phyloP scores from a whole-genome alignment of 2,797 vertebrate genomes.

The Chelidonichthys spinosus region DNA sequence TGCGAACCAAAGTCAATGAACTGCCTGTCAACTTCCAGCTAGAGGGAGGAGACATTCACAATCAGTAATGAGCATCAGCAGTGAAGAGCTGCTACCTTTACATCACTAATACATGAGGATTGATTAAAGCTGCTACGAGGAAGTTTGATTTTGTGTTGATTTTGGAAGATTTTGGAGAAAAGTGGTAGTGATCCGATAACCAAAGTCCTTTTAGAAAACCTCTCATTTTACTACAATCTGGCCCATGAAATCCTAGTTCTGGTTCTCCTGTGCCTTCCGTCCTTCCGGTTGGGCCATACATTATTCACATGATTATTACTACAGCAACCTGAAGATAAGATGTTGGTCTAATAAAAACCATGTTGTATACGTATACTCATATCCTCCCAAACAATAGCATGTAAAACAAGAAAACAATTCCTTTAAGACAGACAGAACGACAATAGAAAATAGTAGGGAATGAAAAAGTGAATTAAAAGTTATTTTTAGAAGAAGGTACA shows the following conservation, averaged over 20 bases:
- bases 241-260: too few relatives aligned
- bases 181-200: too few relatives aligned
- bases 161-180: too few relatives aligned
- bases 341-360: neutral
- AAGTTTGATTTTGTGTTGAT: too few relatives aligned
- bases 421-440: too few relatives aligned
- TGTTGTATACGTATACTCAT: neutral
- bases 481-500: neutral
- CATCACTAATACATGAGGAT: constrained; percentile 22
- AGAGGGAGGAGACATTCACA: constrained; percentile 53
- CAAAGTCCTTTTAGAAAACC: too few relatives aligned
- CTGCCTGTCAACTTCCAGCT: constrained; percentile 91
- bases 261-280: too few relatives aligned
- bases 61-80: constrained; percentile 26
- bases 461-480: neutral
- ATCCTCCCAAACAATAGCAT: neutral
- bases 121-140: constrained; percentile 5
- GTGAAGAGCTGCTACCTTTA: constrained; percentile 20
- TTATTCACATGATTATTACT: neutral
- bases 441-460: neutral
- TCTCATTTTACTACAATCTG: too few relatives aligned
- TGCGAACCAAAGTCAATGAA: constrained; percentile 91
- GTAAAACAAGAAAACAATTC: neutral
- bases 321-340: neutral
- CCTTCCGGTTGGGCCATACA: too few relatives aligned